Conservation (phyloP, 2,888 invertebrate genomes). For the Leptogaster cylindrica region DNA sequence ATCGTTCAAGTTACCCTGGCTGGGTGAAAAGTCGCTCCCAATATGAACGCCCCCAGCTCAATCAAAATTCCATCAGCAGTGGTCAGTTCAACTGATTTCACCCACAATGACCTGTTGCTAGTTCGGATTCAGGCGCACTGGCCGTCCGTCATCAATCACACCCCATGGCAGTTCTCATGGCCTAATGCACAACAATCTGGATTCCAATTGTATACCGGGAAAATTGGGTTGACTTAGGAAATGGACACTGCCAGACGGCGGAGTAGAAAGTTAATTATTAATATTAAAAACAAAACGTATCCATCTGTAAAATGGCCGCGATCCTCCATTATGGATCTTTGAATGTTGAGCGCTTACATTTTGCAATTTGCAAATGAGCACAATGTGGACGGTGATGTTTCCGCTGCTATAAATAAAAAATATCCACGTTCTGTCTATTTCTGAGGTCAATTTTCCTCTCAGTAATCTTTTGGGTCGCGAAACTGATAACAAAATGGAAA, state of each 20-base stretch:
- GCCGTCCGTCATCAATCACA: conserved; percentile 20
- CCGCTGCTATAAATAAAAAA: conserved; percentile 10
- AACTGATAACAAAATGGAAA: conserved; percentile 31
- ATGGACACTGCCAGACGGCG: background rate
- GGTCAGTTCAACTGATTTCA: conserved; percentile 13
- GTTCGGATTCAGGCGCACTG: background rate
- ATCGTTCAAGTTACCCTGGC: conserved; percentile 24
- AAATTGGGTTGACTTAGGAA: background rate
- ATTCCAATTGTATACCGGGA: background rate
- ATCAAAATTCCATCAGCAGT: conserved; percentile 32
- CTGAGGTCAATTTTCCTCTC: conserved; percentile 29
- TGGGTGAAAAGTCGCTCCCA: conserved; percentile 15
- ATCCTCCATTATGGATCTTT: background rate
- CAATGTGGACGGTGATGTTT: conserved; percentile 8
- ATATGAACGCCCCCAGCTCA: conserved; percentile 11
- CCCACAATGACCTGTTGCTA: conserved; percentile 21
- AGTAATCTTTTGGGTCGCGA: conserved; percentile 18
- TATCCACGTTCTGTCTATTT: conserved; percentile 13
- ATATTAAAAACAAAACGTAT: conserved; percentile 8
- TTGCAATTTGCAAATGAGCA: conserved; percentile 12
- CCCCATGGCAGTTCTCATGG: background rate
- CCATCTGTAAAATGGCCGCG: conserved; percentile 1
- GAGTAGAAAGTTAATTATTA: conserved; percentile 5
- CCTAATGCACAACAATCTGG: background rate
- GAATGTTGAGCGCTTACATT: background rate